Evolutionary conservation across 2,113 vertebrate species (phyloP).

Genomic region (Phyllostomus hastatus): DNA sequence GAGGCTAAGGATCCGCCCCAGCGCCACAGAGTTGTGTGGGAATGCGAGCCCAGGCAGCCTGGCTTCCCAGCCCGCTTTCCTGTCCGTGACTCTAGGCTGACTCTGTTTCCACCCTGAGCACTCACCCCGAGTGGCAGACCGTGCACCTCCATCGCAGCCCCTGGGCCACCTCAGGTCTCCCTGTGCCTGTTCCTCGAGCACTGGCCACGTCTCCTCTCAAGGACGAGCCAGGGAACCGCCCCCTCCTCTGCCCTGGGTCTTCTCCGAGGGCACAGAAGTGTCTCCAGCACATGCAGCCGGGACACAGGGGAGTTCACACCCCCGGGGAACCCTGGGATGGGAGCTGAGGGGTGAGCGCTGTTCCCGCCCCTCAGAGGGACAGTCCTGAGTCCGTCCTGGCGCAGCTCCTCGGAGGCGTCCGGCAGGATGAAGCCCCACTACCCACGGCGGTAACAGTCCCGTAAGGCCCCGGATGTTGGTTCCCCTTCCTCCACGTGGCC

Average conservation of each 20-base stretch:
- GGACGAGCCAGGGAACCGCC: not conserved
- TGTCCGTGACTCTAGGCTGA: not conserved
- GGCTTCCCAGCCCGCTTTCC: not conserved
- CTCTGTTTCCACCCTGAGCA: too few relatives aligned
- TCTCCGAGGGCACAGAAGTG: not conserved
- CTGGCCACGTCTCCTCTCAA: not conserved
- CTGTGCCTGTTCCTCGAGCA: fast-evolving
- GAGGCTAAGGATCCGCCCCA: not conserved
- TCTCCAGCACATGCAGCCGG: not conserved
- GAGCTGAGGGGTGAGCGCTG: not conserved
- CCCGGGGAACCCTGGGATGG: too few relatives aligned
- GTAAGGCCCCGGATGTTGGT: fast-evolving
- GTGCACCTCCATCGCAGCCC: fast-evolving
- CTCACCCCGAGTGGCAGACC: too few relatives aligned
- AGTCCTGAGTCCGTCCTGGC: not conserved
- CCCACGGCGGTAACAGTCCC: not conserved
- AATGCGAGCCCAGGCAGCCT: not conserved
- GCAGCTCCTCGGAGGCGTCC: not conserved
- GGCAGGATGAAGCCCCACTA: not conserved
- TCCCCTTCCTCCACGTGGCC: too few relatives aligned
- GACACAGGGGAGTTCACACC: fast-evolving
- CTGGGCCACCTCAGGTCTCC: not conserved
- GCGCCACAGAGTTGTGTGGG: fast-evolving
- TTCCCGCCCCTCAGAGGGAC: not conserved
- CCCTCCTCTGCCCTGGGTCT: not conserved